These are phyloP conservation scores for Platorchestia sp. DNA, from an alignment of 1,140 invertebrate species.

Conservation along the genomic window DNA sequence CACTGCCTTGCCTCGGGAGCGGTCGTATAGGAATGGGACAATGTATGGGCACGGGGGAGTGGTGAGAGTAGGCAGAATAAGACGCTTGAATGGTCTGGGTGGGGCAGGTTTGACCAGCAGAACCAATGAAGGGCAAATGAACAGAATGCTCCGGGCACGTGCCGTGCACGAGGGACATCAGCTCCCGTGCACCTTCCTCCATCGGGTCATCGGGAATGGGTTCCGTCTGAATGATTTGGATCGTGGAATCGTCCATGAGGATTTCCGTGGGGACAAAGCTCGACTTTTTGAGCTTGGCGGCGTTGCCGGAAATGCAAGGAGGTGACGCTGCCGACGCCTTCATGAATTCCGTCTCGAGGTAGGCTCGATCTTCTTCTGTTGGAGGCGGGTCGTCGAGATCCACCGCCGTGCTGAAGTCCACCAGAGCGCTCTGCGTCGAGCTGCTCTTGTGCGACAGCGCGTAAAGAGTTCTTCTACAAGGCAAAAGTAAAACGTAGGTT, in stretches of 20 bases:
- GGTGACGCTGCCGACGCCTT: conserved; percentile 32
- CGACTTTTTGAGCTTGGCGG: not conserved
- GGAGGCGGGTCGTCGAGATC: conserved; percentile 6
- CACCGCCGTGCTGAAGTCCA: conserved; percentile 41
- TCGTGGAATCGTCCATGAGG: conserved; percentile 40
- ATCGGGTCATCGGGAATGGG: not conserved
- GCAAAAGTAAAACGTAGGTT: not conserved
- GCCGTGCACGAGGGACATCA: not conserved
- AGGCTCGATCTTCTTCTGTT: conserved; percentile 11
- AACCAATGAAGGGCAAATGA: not conserved
- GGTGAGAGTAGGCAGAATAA: conserved; percentile 10
- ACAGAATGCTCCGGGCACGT: conserved; percentile 36
- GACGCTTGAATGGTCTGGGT: conserved; percentile 37
- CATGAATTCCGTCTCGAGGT: conserved; percentile 37
- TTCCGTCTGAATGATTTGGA: conserved; percentile 9
- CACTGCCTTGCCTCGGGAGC: conserved; percentile 6
- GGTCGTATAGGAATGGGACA: conserved; percentile 36
- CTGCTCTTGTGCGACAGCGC: conserved; percentile 48
- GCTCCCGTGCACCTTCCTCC: not conserved
- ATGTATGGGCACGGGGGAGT: not conserved
- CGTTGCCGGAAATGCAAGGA: not conserved
- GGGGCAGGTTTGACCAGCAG: not conserved
- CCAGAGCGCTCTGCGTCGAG: conserved; percentile 20
- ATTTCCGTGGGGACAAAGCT: conserved; percentile 16
- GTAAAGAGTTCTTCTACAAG: conserved; percentile 15